phyloP scores from a whole-genome alignment of 2,888 invertebrate species.

The Diplazon laetatorius region DNA sequence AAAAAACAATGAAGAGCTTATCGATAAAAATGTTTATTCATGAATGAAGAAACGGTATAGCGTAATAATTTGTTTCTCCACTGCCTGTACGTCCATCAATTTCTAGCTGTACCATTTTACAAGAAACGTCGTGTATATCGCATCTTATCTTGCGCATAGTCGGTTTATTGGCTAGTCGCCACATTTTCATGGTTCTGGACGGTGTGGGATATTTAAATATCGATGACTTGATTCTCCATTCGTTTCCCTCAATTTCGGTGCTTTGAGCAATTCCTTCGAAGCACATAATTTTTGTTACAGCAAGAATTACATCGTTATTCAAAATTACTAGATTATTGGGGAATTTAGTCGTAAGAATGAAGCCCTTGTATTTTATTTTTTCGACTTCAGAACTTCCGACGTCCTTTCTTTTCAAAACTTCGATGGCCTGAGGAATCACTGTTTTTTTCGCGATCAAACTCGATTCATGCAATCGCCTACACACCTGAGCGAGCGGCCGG shows the following conservation, averaged over 20 bases:
- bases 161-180: conserved; percentile 4
- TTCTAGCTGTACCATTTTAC: conserved; percentile 17
- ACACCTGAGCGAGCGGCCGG: conserved; percentile 53
- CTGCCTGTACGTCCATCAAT: conserved; percentile 3
- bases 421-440: conserved; percentile 1
- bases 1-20: background rate
- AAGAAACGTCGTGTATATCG: background rate
- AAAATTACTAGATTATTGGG: conserved; percentile 24
- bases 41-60: conserved; percentile 13
- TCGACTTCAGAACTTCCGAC: background rate
- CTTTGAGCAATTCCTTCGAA: conserved; percentile 13
- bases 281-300: background rate
- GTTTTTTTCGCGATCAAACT: conserved; percentile 2
- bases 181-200: conserved; percentile 12
- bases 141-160: conserved; percentile 1
- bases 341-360: conserved; percentile 19
- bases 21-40: background rate
- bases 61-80: conserved; percentile 10
- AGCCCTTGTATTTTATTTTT: conserved; percentile 22
- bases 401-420: conserved; percentile 15
- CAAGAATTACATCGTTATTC: no score
- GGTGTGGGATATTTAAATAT: conserved; percentile 21
- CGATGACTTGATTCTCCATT: conserved; percentile 18
- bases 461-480: conserved; percentile 37
- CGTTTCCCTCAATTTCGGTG: conserved; percentile 9